Evolutionary conservation across 2,113 vertebrate genomes (phyloP).

Genomic region (Cynopterus brachyotis): DNA sequence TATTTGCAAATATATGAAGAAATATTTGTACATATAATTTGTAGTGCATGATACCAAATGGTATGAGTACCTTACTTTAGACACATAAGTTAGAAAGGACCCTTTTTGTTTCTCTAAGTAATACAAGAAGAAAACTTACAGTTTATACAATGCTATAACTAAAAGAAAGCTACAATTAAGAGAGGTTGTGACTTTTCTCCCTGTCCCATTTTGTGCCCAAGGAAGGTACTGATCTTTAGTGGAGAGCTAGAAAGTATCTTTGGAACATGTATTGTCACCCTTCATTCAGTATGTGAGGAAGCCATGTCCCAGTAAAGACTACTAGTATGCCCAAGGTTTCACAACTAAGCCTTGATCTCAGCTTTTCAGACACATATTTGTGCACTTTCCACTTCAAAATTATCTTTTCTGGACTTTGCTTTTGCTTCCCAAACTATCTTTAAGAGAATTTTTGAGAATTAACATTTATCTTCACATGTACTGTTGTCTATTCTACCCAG

Average conservation of each 20-base stretch:
- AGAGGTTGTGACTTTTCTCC: background rate
- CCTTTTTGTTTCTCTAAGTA: background rate
- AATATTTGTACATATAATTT: background rate
- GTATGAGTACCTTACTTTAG: background rate
- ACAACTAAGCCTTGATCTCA: background rate
- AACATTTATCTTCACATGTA: background rate
- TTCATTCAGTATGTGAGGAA: conserved; percentile 17
- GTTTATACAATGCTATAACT: background rate
- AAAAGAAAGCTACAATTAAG: background rate
- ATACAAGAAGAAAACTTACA: background rate
- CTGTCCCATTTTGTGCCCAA: background rate
- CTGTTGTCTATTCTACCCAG: background rate
- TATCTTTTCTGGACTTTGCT: background rate
- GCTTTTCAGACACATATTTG: background rate
- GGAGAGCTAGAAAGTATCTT: background rate
- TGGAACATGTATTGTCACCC: background rate
- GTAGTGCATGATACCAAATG: background rate
- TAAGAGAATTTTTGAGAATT: background rate
- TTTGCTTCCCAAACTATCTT: background rate
- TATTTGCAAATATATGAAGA: background rate
- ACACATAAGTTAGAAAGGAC: background rate
- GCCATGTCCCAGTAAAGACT: background rate
- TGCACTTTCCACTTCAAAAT: background rate
- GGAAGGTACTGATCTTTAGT: background rate
- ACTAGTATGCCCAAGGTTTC: background rate